These are phyloP conservation scores for Drosophila paramelanica DNA, from an alignment of 2,888 invertebrate genomes.

Conservation along the genomic window DNA sequence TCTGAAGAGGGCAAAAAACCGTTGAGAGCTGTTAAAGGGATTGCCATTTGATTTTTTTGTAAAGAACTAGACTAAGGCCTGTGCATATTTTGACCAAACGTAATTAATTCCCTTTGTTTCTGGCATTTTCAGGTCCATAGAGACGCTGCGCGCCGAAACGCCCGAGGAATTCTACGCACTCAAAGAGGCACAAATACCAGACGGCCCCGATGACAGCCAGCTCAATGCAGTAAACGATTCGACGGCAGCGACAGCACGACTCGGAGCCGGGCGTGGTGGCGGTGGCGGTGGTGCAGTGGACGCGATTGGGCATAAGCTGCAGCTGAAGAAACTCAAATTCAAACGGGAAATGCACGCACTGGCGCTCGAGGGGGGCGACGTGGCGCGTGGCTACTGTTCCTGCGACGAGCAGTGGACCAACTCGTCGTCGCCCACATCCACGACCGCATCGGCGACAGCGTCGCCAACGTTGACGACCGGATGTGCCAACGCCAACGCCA, in stretches of 20 bases:
- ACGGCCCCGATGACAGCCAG: slow-evolving; percentile 63
- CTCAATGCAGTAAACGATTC: slow-evolving; percentile 59
- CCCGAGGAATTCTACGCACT: slow-evolving; percentile 70
- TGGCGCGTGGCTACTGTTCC: slow-evolving; percentile 82
- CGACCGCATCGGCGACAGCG: slow-evolving; percentile 57
- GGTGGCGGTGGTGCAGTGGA: slow-evolving; percentile 8
- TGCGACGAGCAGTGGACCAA: slow-evolving; percentile 82
- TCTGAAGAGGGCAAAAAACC: slow-evolving; percentile 18
- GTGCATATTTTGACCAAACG: neutral
- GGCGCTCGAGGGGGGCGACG: slow-evolving; percentile 81
- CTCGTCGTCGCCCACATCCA: slow-evolving; percentile 70
- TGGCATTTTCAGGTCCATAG: slow-evolving; percentile 73
- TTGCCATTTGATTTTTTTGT: neutral
- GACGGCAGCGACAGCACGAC: slow-evolving; percentile 21
- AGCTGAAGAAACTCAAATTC: slow-evolving; percentile 72
- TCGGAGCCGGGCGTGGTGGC: neutral
- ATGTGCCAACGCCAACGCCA: slow-evolving; percentile 35
- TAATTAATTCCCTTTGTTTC: slow-evolving; percentile 3
- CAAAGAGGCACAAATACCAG: slow-evolving; percentile 51
- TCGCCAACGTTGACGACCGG: slow-evolving; percentile 64
- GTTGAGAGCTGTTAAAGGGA: slow-evolving; percentile 10
- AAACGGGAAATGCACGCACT: slow-evolving; percentile 78
- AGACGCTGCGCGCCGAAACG: slow-evolving; percentile 74
- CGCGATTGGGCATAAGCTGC: slow-evolving; percentile 21
- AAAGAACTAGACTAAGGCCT: slow-evolving; percentile 1